These are phyloP conservation scores for Oryzias celebensis DNA, from an alignment of 2,113 vertebrate genomes.

Conservation along the genomic window DNA sequence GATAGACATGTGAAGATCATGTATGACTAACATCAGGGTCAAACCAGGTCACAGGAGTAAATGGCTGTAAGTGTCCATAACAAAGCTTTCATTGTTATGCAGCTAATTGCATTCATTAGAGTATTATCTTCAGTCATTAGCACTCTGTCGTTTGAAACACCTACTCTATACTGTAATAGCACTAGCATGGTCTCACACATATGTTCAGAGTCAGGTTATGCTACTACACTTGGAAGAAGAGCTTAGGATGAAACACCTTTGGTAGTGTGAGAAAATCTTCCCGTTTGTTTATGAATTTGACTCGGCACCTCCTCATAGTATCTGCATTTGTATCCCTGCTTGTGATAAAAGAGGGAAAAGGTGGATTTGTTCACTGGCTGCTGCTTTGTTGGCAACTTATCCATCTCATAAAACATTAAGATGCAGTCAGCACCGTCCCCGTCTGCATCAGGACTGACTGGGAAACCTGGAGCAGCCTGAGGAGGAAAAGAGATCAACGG, in stretches of 20 bases:
- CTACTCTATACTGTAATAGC: conserved; percentile 2
- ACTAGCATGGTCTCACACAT: neutral
- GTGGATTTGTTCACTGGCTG: conserved; percentile 5
- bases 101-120: conserved; percentile 31
- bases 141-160: neutral
- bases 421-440: neutral
- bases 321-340: neutral
- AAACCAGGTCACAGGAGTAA: conserved; percentile 9
- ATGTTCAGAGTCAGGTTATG: neutral
- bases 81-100: conserved; percentile 5
- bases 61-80: neutral
- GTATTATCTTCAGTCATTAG: conserved; percentile 8
- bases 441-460: conserved; percentile 10
- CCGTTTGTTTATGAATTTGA: neutral
- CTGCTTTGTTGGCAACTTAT: neutral
- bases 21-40: neutral
- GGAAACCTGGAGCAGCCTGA: conserved; percentile 13
- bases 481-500: conserved; percentile 28
- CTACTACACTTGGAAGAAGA: neutral
- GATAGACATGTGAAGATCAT: neutral
- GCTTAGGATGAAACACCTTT: conserved; percentile 2
- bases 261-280: neutral
- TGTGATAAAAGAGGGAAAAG: neutral
- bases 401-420: neutral
- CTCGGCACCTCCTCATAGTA: neutral